phyloP scores from a whole-genome alignment of 1,140 invertebrate genomes.

The Drosophila kikkawai region DNA sequence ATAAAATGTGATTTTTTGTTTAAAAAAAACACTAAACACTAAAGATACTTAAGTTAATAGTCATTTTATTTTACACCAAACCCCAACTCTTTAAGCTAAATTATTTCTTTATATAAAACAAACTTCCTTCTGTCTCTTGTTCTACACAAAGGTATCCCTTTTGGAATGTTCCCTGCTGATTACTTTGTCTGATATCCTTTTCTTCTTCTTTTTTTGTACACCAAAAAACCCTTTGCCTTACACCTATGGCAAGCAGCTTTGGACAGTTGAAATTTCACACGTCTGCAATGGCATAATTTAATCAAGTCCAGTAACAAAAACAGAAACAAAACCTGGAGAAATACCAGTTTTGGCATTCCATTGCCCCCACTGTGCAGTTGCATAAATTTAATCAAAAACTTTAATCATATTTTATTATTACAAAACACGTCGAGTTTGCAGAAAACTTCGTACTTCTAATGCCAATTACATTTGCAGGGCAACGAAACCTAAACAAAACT shows the following conservation, averaged over 20 bases:
- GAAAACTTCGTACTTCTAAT: constrained; percentile 73
- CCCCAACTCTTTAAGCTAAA: neutral
- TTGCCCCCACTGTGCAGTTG: constrained; percentile 61
- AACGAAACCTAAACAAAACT: constrained; percentile 78
- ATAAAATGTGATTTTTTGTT: neutral
- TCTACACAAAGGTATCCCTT: constrained; percentile 2
- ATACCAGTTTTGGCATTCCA: constrained; percentile 15
- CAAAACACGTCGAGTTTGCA: constrained; percentile 74
- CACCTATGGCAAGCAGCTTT: constrained; percentile 17
- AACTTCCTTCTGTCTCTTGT: neutral
- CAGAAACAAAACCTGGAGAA: constrained; percentile 47
- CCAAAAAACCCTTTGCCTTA: constrained; percentile 7
- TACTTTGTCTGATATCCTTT: constrained; percentile 50
- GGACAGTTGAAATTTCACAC: constrained; percentile 62
- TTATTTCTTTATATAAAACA: neutral
- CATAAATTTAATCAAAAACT: constrained; percentile 84
- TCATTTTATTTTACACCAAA: neutral
- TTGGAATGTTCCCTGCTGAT: constrained; percentile 46
- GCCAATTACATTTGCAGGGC: constrained; percentile 80
- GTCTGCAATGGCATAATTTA: constrained; percentile 77
- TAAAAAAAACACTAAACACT: too few relatives aligned
- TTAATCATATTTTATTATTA: constrained; percentile 84
- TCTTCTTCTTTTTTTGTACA: neutral
- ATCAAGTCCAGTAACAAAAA: constrained; percentile 75
- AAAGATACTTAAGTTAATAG: neutral